Base-by-base conservation (phyloP, 2,797 vertebrate genomes). In the Hydrolagus colliei region DNA sequence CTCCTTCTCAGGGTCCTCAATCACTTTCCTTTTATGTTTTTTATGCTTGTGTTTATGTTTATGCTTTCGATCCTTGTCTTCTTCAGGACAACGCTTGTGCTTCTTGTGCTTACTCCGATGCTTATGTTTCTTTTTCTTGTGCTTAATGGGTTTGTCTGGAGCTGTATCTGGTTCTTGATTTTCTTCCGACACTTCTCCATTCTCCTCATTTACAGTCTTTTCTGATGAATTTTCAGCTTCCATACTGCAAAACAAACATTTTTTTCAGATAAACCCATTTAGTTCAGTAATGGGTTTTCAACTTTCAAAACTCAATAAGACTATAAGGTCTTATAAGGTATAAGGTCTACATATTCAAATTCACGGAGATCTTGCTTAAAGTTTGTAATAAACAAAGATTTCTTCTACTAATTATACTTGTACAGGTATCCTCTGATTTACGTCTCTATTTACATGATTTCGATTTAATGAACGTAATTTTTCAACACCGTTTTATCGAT, bases 71-170 rank as follows among this genome's bases (percentile, higher is more conserved):
- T 97, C 96, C 89, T 96, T 98, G 89, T 98, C 97, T 80, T 98
- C 98, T 85, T 98, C 97, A 35, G 96, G 94, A 86, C 94, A 95
- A 89, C 97, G 97, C 93, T 98, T 99, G 90, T 98, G 97, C 89
- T 98, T 99, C 96, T 98, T 99, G 92, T 98, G 98, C 92, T 99
- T 99, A 90, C 95, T 97, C 85, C 97, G 95, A 89, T 99, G 98
- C 92, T 99, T 99, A 90, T 98, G 98, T 93, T 99, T 99, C 95
- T 99, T 99, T 92, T 98, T 96, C 94, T 99, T 99, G 92, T 98
- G 97, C 91, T 98, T 96, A 90, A 91, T 93, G 88, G 94, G 93
- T 88, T 95, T 95, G 89, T 88, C 92, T 87, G 94, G 94, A 87
- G 93, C 94, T 11, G 79, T 77, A 72, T 22, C 22, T 72, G 71